Percentiles rank a stretch among this genome's conserved stretches.
Evolutionary conservation across 2,888 invertebrate species (phyloP).

Genomic region (Mythimna ferrago): DNA sequence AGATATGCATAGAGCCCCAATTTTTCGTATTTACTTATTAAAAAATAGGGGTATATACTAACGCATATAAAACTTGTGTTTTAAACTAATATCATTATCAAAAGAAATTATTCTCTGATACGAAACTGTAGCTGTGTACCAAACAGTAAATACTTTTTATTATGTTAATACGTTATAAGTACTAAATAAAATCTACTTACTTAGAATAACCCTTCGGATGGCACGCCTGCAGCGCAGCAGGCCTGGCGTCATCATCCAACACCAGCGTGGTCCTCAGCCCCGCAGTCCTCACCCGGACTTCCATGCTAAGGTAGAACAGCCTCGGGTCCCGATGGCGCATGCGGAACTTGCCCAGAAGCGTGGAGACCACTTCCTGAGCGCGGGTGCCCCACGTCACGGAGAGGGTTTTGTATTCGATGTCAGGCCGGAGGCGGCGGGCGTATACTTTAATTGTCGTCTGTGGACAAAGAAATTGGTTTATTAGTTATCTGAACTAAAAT

Average conservation of each 20-base stretch:
- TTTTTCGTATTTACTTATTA: too few species aligned
- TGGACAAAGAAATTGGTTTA: conserved; percentile 53
- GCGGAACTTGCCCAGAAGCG: conserved; percentile 96
- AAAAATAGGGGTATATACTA: too few species aligned
- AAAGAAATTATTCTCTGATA: too few species aligned
- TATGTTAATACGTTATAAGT: too few species aligned
- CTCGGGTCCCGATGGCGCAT: conserved; percentile 98
- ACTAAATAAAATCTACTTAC: conserved; percentile 82
- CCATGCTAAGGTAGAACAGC: conserved; percentile 98
- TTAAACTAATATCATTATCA: too few species aligned
- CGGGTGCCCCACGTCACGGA: conserved; percentile 97
- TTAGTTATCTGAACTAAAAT: neutral
- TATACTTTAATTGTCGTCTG: conserved; percentile 98
- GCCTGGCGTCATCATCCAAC: conserved; percentile 96
- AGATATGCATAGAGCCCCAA: too few species aligned
- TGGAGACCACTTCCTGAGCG: conserved; percentile 96
- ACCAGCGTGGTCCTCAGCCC: conserved; percentile 95
- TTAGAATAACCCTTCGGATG: conserved; percentile 98
- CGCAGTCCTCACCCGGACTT: conserved; percentile 96
- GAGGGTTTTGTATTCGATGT: conserved; percentile 98
- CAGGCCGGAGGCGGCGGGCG: conserved; percentile 96
- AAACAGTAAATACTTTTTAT: too few species aligned
- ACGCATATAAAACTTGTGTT: too few species aligned
- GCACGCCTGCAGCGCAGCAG: conserved; percentile 97
- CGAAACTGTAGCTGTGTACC: too few species aligned